phyloP scores from a whole-genome alignment of 2,113 vertebrate species.

The Barbus barbus region DNA sequence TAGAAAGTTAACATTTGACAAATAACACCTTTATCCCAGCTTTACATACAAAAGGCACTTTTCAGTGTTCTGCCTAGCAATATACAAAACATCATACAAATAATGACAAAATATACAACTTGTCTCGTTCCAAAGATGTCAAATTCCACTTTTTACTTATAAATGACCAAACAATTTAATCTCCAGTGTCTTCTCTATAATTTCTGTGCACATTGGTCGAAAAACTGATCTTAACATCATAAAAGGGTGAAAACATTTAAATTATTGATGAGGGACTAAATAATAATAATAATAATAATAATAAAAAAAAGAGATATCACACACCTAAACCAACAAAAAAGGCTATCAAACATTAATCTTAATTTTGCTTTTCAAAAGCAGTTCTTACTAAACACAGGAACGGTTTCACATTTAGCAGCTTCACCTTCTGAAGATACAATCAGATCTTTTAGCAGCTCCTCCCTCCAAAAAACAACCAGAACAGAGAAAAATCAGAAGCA shows the following conservation, averaged over 20 bases:
- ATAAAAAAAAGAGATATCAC: not conserved
- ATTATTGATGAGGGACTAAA: not conserved
- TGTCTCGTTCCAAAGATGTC: not conserved
- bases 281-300: too few species aligned
- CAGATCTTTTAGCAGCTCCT: not conserved
- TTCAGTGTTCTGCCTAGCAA: slow-evolving; percentile 61
- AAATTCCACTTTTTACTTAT: not conserved
- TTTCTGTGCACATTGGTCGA: slow-evolving; percentile 2
- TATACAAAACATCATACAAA: slow-evolving; percentile 64
- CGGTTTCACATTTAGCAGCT: slow-evolving; percentile 22
- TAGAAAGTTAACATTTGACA: slow-evolving; percentile 71
- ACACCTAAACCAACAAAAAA: slow-evolving; percentile 21
- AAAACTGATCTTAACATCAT: not conserved
- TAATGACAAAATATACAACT: slow-evolving; percentile 29
- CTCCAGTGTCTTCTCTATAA: slow-evolving; percentile 18
- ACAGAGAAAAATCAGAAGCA: not conserved
- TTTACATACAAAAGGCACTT: slow-evolving; percentile 80
- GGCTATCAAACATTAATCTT: not conserved
- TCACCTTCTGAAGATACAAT: not conserved
- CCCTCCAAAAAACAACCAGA: not conserved
- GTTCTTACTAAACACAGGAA: slow-evolving; percentile 1
- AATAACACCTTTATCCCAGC: slow-evolving; percentile 64
- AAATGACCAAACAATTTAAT: not conserved
- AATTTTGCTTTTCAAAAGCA: not conserved
- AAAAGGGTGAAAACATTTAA: not conserved